Evolutionary conservation across 2,888 invertebrate genomes (phyloP), one percentile per base, ranked within the genome.

Genomic region (Lepeophtheirus nordmannii): DNA sequence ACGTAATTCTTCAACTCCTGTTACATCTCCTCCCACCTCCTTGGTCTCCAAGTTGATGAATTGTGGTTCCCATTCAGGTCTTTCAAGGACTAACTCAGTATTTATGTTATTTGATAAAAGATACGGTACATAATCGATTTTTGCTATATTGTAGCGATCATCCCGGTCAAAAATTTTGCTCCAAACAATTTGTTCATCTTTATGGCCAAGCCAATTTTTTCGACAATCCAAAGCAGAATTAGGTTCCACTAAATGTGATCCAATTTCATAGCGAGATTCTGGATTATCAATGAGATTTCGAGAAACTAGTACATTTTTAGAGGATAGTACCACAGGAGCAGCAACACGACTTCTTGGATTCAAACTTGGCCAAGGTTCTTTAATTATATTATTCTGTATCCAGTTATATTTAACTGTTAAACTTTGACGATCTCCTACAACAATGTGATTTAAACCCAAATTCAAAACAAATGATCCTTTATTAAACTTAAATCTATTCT

Each of bases 111-210:
- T 88, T 72, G 91, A 89, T 67, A 90, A 78, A 68, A 97, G 78
- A 73, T 88, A 96, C 0, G 97, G 98, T 72, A 92, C 83, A 73
- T 90, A 94, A 69, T 83, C 79, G 68, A 98, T 88, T 76, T 85
- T 86, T 0, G 97, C 97, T 69, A 98, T 78, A 76, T 96, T 96
- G 74, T 92, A 98, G 67, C 94, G 82, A 76, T 93, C 89, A 74
- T 89, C 89, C 70, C 91, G 71, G 70, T 79, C 79, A 69, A 80
- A 79, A 40, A 80, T 74, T 57, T 76, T 72, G 61, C 74, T 72
- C 71, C 78, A 76, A 58, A 74, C 70, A 56, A 68, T 68, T 10
- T 65, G 62, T n/a, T 70, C 76, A 68, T 69, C 72, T 63, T 70
- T 69, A 58, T 67, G 67, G 7, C 94, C 92, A 71, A 97, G 82